Conservation (phyloP, 2,113 vertebrate species). For the Potamarius usumacintae region DNA sequence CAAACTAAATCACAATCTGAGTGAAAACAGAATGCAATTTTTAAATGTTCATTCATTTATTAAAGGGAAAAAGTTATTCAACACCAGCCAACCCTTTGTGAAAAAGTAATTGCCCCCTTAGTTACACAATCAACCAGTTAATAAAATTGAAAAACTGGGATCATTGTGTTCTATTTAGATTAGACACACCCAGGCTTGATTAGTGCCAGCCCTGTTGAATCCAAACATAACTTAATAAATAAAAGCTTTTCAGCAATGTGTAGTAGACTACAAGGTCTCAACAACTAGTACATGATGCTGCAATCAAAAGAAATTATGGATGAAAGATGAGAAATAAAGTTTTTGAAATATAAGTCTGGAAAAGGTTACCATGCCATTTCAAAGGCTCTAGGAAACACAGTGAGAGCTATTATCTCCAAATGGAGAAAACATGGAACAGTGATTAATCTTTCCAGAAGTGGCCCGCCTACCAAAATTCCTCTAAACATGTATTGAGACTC, state of each 20-base stretch:
- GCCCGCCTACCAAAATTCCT: too few species aligned
- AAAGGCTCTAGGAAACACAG: too few species aligned
- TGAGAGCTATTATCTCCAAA: too few species aligned
- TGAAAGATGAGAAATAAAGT: not conserved
- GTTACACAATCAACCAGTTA: not conserved
- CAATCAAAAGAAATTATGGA: not conserved
- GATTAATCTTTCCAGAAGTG: too few species aligned
- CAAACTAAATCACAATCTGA: not conserved
- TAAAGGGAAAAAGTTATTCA: not conserved
- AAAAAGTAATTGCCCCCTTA: not conserved
- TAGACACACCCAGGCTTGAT: not conserved
- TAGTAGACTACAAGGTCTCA: not conserved
- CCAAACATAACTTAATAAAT: not conserved
- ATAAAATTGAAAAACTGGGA: not conserved
- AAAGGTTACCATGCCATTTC: too few species aligned
- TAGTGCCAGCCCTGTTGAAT: not conserved
- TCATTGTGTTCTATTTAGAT: not conserved
- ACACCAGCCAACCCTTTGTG: not conserved
- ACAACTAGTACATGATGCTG: not conserved
- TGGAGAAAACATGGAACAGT: too few species aligned
- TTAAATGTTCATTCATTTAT: not conserved
- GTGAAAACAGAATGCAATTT: not conserved
- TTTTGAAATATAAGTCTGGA: not conserved
- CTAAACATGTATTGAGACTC: too few species aligned
- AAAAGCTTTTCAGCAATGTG: not conserved